Base-by-base conservation (phyloP, 2,888 invertebrate species). In the Agrotis segetum region DNA sequence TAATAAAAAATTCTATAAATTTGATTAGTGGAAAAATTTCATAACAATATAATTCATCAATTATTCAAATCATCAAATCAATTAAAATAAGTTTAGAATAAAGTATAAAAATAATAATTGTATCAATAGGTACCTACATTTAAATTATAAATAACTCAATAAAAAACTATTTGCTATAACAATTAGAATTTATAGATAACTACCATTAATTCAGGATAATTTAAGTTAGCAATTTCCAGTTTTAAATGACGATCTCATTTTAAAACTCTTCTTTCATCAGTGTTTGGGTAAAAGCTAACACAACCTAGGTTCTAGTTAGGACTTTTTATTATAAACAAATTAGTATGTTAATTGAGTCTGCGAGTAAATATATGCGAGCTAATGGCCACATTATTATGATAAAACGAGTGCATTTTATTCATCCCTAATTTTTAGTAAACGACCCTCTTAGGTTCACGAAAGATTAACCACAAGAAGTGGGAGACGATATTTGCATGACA, bases 351-450 rank as follows among this genome's bases (percentile, higher is more conserved):
- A 81, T 76, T 11, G 52, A 62, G 69, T 64, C 66, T 64, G n/a
- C 67, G 56, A 76, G 58, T 77, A 74, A 74, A 71, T 68, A 65
- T 78, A 79, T 72, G 55, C 71, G 72, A 82, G 88, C 91, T 93
- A 94, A 95, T 93, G 93, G 88, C 85, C n/a, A 75, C 82, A 91
- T 95, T 94, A 87, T 93, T 74, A 93, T 94, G 92, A 83, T 90
- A 94, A 94, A 92, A 87, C 61, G 88, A 91, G 87, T 95, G 94
- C 93, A 95, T 92, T 94, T 88, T 91, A 92, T 91, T 88, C 88
- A 90, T 92, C 88, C 83, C 89, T 92, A 92, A 93, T 95, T 94
- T 94, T 93, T 91, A 87, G 88, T 88, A 92, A 93, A 92, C 93
- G 94, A 92, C 92, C 90, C 92, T 87, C 85, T 81, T 88, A 82